Base-by-base conservation (phyloP, 2,113 vertebrate genomes). In the Macquaria ambigua region DNA sequence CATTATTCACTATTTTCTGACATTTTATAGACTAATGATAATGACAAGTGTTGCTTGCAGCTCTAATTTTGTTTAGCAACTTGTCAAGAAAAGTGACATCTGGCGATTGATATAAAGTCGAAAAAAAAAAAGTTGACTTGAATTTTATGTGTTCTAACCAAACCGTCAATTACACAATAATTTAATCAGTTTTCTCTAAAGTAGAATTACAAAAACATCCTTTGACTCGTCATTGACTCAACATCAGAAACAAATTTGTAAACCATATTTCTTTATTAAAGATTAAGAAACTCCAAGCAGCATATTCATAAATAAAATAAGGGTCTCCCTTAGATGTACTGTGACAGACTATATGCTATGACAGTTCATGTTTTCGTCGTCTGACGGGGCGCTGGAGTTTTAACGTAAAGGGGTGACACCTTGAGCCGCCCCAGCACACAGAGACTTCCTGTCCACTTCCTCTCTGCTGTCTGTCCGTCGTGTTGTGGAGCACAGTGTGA, bases 191-290 rank as follows among this genome's bases (percentile, higher is more conserved):
- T 3, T 62, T 37, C 11, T 23, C 8, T 23, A 23, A 64, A 23
- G 21, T 67, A n/a, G 11, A 43, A 25, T 12, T 56, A 10, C 55
- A 56, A 14, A 20, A 37, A 20, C 10, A 23, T 43, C 21, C 31
- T 34, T 2, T n/a, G n/a, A n/a, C n/a, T n/a, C n/a, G 18, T 76
- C 25, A 73, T 11, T 66, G 75, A 81, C 66, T n/a, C 34, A 58
- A 73, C 66, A 72, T 55, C 41, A 87, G 56, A 79, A 79, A 73
- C 34, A 63, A 55, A 56, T 41, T 23, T 95, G 92, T 93, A 93
- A 94, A 94, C 92, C 91, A 94, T 93, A 90, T 95, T 94, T 95
- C 92, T 96, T 96, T 96, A 96, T 95, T 96, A 95, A 95, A 96
- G 94, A 90, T 96, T 95, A 95, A 94, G 93, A 95, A 96, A 95